Conservation (phyloP, 2,113 vertebrate genomes). For the Ammospiza nelsoni region DNA sequence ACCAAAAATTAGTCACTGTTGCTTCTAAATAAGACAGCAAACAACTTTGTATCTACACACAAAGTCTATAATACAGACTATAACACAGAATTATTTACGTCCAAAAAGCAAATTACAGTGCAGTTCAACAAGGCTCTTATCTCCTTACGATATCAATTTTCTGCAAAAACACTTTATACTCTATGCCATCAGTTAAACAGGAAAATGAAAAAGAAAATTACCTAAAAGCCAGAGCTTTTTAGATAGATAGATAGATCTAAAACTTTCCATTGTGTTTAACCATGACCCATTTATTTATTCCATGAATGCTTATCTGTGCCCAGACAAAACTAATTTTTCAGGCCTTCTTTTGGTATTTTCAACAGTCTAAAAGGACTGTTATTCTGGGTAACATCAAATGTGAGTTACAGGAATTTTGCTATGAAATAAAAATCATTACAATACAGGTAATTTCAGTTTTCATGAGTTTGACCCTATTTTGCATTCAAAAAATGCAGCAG, state of each 20-base stretch:
- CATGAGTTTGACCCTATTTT: neutral
- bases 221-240: neutral
- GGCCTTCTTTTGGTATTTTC: neutral
- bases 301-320: neutral
- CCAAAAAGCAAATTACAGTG: neutral
- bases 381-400: neutral
- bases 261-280: neutral
- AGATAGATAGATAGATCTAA: neutral
- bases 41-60: neutral
- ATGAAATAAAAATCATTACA: neutral
- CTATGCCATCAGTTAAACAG: neutral
- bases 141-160: neutral
- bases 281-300: neutral
- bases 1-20: neutral
- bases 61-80: neutral
- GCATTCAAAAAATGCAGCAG: neutral
- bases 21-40: neutral
- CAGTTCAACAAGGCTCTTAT: neutral
- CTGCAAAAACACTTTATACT: neutral
- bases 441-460: neutral
- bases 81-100: neutral
- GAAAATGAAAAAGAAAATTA: neutral
- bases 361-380: neutral
- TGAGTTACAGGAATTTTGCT: neutral
- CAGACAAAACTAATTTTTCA: neutral